A percentile compares a stretch with the other conserved stretches of the same genome.
Conservation (phyloP, 2,113 vertebrate genomes). For the Callorhinus ursinus region DNA sequence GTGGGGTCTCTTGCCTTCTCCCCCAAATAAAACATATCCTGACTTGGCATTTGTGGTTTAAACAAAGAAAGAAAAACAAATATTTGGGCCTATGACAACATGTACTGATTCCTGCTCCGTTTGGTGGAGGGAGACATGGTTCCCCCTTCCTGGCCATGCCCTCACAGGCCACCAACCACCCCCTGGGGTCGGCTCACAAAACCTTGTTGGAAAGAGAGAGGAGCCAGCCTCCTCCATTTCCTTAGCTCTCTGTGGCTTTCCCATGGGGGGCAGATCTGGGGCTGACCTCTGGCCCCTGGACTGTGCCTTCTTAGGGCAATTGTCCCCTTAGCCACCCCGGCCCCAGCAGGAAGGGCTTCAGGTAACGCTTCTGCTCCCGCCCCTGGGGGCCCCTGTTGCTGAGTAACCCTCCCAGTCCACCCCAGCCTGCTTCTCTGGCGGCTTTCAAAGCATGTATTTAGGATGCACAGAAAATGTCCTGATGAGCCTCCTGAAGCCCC, state of each 20-base stretch:
- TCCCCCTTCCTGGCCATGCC: neutral
- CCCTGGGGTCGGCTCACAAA: neutral
- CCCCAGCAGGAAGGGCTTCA: neutral
- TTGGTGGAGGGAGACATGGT: neutral
- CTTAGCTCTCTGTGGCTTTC: neutral
- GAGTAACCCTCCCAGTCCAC: neutral
- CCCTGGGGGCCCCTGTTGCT: neutral
- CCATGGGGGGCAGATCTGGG: neutral
- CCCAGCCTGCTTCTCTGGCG: neutral
- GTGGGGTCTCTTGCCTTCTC: conserved; percentile 18
- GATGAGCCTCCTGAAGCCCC: neutral
- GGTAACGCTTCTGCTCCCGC: accelerated
- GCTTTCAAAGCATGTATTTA: neutral
- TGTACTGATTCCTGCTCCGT: neutral
- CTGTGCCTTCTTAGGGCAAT: no score
- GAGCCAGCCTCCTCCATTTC: neutral
- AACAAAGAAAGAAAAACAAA: neutral
- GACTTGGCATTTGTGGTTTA: conserved; percentile 21
- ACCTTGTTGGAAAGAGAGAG: neutral
- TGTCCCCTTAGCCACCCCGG: neutral
- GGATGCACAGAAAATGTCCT: neutral
- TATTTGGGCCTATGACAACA: neutral
- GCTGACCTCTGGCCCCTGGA: neutral
- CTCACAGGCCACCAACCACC: neutral
- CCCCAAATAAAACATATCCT: neutral